Evolutionary conservation across 2,113 vertebrate genomes (phyloP).

Genomic region (Misgurnus anguillicaudatus): DNA sequence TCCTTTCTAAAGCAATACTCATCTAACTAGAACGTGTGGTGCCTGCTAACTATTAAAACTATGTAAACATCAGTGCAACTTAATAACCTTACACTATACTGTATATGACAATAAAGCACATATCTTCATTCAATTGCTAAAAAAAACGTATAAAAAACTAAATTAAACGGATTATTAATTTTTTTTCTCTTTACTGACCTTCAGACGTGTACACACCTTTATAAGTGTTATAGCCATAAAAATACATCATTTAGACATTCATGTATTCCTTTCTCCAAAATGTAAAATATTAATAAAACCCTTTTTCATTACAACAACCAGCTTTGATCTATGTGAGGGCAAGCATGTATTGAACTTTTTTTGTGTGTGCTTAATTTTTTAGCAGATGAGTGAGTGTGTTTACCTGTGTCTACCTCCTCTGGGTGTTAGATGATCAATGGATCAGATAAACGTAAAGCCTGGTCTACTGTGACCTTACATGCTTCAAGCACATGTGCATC

Average conservation of each 20-base stretch:
- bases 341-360: slow-evolving; percentile 28
- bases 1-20: slow-evolving; percentile 3
- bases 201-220: too few relatives aligned
- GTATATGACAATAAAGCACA: background rate
- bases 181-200: too few relatives aligned
- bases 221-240: background rate
- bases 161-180: too few relatives aligned
- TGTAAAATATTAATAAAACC: background rate
- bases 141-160: too few relatives aligned
- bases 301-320: slow-evolving; percentile 19
- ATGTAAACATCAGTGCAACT: background rate
- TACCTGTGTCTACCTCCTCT: slow-evolving; percentile 30
- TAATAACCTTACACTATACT: background rate
- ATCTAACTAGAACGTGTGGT: background rate
- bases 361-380: background rate
- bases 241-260: background rate
- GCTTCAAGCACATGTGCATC: slow-evolving; percentile 1
- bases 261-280: too few relatives aligned
- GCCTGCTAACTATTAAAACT: background rate
- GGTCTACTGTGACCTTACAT: slow-evolving; percentile 5
- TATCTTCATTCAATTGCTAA: too few relatives aligned
- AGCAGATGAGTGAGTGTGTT: slow-evolving; percentile 37
- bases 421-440: slow-evolving; percentile 11
- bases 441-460: background rate
- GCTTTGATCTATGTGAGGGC: slow-evolving; percentile 32